These are phyloP conservation scores for Orthosia gothica DNA, from an alignment of 2,888 invertebrate genomes.

Conservation along the genomic window DNA sequence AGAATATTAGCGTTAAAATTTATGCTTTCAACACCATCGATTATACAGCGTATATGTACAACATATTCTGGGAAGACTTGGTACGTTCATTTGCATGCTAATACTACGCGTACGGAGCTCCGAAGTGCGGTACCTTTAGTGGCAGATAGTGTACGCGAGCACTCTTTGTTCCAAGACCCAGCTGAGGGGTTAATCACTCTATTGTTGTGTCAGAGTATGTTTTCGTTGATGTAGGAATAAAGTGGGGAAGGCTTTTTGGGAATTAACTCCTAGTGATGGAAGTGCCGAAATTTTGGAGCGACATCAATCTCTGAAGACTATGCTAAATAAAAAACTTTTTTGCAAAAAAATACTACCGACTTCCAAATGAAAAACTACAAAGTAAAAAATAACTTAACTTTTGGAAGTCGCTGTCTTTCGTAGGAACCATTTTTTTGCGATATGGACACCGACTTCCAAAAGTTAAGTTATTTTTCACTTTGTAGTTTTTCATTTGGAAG, in stretches of 20 bases:
- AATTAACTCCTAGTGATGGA: constrained; percentile 13
- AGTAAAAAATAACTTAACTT: too few species aligned
- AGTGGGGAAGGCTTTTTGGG: constrained; percentile 38
- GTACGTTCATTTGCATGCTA: constrained; percentile 88
- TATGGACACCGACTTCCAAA: too few species aligned
- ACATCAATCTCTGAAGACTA: not conserved
- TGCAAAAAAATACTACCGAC: too few species aligned
- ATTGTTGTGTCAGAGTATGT: constrained; percentile 61
- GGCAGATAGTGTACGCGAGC: constrained; percentile 62
- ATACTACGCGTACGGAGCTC: constrained; percentile 69
- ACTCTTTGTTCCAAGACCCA: constrained; percentile 66
- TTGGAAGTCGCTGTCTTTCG: too few species aligned
- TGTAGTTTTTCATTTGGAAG: too few species aligned
- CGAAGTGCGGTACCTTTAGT: constrained; percentile 66
- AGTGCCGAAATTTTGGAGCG: constrained; percentile 5
- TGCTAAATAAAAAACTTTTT: too few species aligned
- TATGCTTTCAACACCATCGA: constrained; percentile 73
- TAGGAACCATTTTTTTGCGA: too few species aligned
- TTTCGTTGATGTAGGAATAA: constrained; percentile 59
- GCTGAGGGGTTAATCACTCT: constrained; percentile 69
- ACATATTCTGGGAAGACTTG: constrained; percentile 76
- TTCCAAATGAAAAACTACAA: too few species aligned
- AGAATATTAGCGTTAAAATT: constrained; percentile 65
- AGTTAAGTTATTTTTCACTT: too few species aligned
- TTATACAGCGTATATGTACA: constrained; percentile 72